Base-by-base conservation (phyloP, 2,888 invertebrate species). In the Laspeyria flexula region DNA sequence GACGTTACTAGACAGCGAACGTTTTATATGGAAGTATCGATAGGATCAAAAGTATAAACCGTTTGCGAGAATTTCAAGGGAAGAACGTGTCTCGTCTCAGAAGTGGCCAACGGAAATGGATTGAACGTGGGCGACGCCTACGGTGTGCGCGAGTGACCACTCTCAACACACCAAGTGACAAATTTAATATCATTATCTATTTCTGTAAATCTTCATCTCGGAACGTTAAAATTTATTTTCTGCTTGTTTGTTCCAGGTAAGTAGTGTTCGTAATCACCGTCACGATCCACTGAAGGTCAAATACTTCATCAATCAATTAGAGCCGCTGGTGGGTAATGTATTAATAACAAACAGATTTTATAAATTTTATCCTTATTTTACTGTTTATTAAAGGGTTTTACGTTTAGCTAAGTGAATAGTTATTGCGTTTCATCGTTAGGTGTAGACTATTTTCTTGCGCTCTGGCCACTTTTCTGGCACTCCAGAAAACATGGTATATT, bases 71-170 rank as follows among this genome's bases (percentile, higher is more conserved):
- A 68, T 69, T 71, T 73, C 63, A 72, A 77, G 74, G 77, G 77
- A 81, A 77, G 70, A 78, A 68, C 73, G 68, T 75, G 78, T 79
- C 73, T 77, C 71, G 71, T 79, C 73, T 79, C 66, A 71, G 60
- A 72, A 75, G 77, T 82, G 68, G 73, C 61, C 80, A 81, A 73
- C 88, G 88, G 88, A 88, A 87, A 85, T 76, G 79, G 79, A 77
- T 64, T 71, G 75, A 71, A 81, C 85, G 89, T 91, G 88, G 90
- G 90, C 83, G 86, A 83, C 83, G 85, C 87, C 86, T 84, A 84
- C 88, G 73, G 71, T 62, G 68, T 67, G 75, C 73, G 73, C 77
- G 75, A 81, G 72, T 84, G 86, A 83, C 88, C 88, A 79, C 79
- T 81, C 83, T 71, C 75, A 56, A 74, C 73, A 65, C 70, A 70